Evolutionary conservation across 2,113 vertebrate genomes (phyloP).

Genomic region (Thalassarche chlororhynchos): DNA sequence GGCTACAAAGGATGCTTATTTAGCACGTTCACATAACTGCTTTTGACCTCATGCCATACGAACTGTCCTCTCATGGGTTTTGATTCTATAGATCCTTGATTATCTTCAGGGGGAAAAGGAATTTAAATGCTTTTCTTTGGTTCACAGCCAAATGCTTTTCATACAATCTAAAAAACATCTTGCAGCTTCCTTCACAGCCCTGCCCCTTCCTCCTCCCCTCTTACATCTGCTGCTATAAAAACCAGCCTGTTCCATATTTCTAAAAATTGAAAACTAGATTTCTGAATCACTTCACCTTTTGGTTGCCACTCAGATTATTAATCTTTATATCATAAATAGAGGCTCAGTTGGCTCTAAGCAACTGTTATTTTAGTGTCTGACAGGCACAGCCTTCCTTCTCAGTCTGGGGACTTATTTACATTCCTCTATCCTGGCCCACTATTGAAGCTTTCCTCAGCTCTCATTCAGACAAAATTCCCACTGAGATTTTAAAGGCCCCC

Average conservation of each 20-base stretch:
- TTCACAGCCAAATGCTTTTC: slow-evolving; percentile 30
- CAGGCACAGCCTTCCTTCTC: neutral
- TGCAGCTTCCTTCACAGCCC: slow-evolving; percentile 9
- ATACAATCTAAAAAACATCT: slow-evolving; percentile 1
- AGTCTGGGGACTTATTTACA: slow-evolving; percentile 9
- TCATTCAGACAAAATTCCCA: slow-evolving; percentile 30
- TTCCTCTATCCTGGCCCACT: neutral
- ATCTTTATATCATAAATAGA: slow-evolving; percentile 20
- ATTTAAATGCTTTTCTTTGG: neutral
- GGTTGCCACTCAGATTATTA: slow-evolving; percentile 30
- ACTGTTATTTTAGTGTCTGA: slow-evolving; percentile 36
- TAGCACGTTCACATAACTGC: neutral
- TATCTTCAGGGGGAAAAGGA: neutral
- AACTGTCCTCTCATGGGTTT: neutral
- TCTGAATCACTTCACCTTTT: slow-evolving; percentile 58
- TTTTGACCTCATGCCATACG: neutral
- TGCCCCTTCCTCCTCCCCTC: slow-evolving; percentile 17
- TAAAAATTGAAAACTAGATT: slow-evolving; percentile 25
- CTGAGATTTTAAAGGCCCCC: neutral
- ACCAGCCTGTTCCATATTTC: slow-evolving; percentile 11
- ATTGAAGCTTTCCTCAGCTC: neutral
- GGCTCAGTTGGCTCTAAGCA: slow-evolving; percentile 25
- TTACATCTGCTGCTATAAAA: slow-evolving; percentile 44
- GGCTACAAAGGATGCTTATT: neutral
- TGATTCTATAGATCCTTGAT: neutral